phyloP scores from a whole-genome alignment of 1,140 invertebrate species.

The Drosophila prosaltans region DNA sequence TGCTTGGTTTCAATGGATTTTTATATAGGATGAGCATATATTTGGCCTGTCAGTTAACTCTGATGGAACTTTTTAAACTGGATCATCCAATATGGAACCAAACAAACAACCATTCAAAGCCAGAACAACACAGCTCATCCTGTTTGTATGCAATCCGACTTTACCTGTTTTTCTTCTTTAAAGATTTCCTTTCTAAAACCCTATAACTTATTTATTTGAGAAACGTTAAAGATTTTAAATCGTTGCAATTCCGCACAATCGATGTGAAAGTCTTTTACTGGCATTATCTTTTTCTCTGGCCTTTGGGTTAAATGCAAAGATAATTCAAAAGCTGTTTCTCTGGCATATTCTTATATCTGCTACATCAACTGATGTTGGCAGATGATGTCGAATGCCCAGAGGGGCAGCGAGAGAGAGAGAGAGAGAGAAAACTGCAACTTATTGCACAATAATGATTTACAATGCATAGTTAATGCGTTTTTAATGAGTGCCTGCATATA shows the following conservation, averaged over 20 bases:
- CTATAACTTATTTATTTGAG: too few species aligned
- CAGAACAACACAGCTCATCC: too few species aligned
- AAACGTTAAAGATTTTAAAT: neutral
- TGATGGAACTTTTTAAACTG: neutral
- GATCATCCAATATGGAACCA: neutral
- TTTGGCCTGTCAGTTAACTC: slow-evolving; percentile 1
- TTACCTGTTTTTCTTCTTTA: too few species aligned
- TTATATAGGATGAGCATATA: neutral
- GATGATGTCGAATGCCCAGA: slow-evolving; percentile 31
- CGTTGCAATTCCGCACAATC: neutral
- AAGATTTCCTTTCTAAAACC: too few species aligned
- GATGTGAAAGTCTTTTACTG: neutral
- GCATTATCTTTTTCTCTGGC: slow-evolving; percentile 6
- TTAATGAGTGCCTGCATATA: slow-evolving; percentile 67
- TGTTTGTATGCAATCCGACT: too few species aligned
- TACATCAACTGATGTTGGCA: slow-evolving; percentile 27
- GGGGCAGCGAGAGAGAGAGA: neutral
- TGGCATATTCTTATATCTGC: slow-evolving; percentile 8
- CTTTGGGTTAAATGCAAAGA: slow-evolving; percentile 12
- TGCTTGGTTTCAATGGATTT: slow-evolving; percentile 1
- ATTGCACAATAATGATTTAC: slow-evolving; percentile 74
- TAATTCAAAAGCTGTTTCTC: slow-evolving; percentile 19
- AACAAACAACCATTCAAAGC: too few species aligned
- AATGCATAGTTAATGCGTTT: slow-evolving; percentile 78
- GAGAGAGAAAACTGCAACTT: slow-evolving; percentile 47